Evolutionary conservation across 2,797 vertebrate species (phyloP).

Genomic region (Mus caroli): DNA sequence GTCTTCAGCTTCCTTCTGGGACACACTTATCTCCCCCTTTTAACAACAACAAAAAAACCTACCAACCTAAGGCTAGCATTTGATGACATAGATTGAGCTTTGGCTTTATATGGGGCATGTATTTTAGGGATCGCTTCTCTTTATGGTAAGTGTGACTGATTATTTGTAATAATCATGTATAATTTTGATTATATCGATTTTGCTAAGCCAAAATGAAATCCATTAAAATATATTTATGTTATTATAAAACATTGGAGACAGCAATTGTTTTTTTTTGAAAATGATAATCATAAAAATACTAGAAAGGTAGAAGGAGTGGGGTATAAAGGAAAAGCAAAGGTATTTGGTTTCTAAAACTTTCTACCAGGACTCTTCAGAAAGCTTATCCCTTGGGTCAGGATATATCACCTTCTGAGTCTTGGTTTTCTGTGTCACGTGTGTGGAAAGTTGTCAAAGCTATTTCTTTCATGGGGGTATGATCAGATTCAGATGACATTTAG

Average conservation of each 20-base stretch:
- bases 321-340: background rate
- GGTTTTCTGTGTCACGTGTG: background rate
- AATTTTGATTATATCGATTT: slow-evolving; percentile 31
- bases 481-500: background rate
- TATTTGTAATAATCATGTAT: background rate
- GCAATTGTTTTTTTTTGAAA: background rate
- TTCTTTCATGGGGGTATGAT: background rate
- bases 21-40: slow-evolving; percentile 12
- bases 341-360: background rate
- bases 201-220: background rate
- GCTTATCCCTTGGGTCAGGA: background rate
- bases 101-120: background rate
- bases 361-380: background rate
- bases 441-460: background rate
- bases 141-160: slow-evolving; percentile 31
- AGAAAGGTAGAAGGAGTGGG: background rate
- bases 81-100: slow-evolving; percentile 19
- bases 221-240: slow-evolving; percentile 20
- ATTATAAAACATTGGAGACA: background rate
- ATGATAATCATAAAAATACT: background rate
- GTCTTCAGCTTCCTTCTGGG: slow-evolving; percentile 27
- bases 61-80: background rate
- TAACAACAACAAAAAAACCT: background rate
- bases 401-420: background rate
- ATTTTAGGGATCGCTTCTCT: background rate